Percentiles rank a stretch among this genome's conserved stretches.
Evolutionary conservation across 2,888 invertebrate genomes (phyloP).

Genomic region (Cremastinae sp.): DNA sequence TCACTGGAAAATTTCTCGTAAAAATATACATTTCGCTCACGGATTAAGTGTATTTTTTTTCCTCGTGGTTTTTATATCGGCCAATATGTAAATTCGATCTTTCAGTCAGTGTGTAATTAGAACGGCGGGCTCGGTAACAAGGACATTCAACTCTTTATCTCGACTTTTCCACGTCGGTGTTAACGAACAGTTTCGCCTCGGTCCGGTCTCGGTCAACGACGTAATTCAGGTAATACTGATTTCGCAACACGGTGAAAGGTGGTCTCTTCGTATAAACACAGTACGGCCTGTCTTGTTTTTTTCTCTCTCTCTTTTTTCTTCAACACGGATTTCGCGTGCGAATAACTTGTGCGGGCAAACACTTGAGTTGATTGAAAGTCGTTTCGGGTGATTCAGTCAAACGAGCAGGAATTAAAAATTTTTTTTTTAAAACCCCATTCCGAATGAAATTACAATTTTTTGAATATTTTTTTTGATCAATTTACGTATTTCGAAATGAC

Average conservation of each 20-base stretch:
- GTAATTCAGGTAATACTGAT: slow-evolving; percentile 44
- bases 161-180: background rate
- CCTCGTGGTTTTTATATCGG: background rate
- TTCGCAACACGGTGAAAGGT: slow-evolving; percentile 62
- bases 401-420: slow-evolving; percentile 5
- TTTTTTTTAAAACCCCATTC: too few species aligned
- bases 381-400: slow-evolving; percentile 37
- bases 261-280: slow-evolving; percentile 43
- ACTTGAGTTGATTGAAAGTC: slow-evolving; percentile 35
- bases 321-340: slow-evolving; percentile 2
- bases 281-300: slow-evolving; percentile 2
- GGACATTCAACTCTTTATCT: slow-evolving; percentile 33
- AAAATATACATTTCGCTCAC: background rate
- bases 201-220: slow-evolving; percentile 51
- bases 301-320: slow-evolving; percentile 7
- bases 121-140: slow-evolving; percentile 28
- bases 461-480: slow-evolving; percentile 1
- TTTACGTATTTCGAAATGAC: background rate
- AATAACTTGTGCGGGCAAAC: slow-evolving; percentile 29
- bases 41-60: background rate
- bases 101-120: slow-evolving; percentile 17
- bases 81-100: background rate
- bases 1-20: too few species aligned
- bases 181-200: slow-evolving; percentile 33
- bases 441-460: too few species aligned